Base-by-base conservation (phyloP, 2,797 vertebrate genomes). In the Morus bassanus region DNA sequence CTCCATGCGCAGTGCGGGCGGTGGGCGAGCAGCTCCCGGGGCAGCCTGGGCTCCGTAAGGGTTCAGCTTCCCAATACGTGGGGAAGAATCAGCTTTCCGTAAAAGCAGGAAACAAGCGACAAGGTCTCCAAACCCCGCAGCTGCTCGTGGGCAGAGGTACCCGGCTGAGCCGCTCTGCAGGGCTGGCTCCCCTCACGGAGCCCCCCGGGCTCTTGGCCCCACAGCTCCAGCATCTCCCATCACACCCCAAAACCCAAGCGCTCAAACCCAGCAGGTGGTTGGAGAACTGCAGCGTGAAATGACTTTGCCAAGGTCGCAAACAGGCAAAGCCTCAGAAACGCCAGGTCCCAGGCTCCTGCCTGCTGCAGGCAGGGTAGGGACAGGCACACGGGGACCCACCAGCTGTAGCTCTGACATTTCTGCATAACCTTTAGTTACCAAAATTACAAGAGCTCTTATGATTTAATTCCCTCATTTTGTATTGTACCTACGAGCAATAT, bases 1-100 rank as follows among this genome's bases (percentile, higher is more conserved):
- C 59, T 17, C 63, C 27, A 4, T 1, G 31, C 18, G 1, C 7
- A 3, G n/a, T 0, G 39, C 1, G 2, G 74, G 27, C 2, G 6
- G 9, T 30, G 57, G n/a, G 18, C 0, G 4, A 37, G 63, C 60
- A 31, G 48, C 51, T 24, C 51, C 16, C 1, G 11, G 39, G 63
- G 17, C 13, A 18, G 37, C 2, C 18, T 3, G 67, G 46, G 27
- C 60, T 80, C 70, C 3, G 0, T 7, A 11, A 13, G 30, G 25
- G 53, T 35, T 45, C 37, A 11, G 33, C 31, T 27, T 25, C 59
- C 72, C 53, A 22, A 2, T 6, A 6, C 2, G 9, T 3, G 30
- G 43, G 46, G 37, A 45, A 51, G 37, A 33, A 37, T 2, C 41
- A 15, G 22, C 22, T 28, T 33, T 30, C 54, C 2, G 4, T 18